Evolutionary conservation across 2,888 invertebrate genomes (phyloP).

Genomic region (Stenotaenia linearis): DNA sequence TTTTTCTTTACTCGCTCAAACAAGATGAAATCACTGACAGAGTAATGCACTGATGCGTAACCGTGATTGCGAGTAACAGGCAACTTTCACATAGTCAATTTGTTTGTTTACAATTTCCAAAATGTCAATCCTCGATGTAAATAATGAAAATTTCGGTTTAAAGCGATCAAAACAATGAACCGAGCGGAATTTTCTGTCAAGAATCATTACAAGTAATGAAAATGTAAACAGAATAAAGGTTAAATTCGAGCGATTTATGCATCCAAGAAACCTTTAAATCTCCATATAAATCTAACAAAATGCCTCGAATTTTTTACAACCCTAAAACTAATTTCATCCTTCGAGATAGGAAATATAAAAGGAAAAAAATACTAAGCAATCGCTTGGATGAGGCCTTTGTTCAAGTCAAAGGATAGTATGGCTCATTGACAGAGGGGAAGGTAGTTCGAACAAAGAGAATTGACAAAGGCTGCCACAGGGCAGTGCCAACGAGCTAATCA

Average conservation of each 20-base stretch:
- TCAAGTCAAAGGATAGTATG: constrained; percentile 3
- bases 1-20: too few relatives aligned
- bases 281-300: too few relatives aligned
- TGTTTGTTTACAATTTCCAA: not conserved
- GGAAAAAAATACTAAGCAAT: not conserved
- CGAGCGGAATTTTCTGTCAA: not conserved
- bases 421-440: constrained; percentile 2
- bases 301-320: not conserved
- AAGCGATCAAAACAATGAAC: not conserved
- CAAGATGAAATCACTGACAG: not conserved
- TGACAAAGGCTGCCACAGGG: constrained; percentile 11
- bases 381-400: constrained; percentile 1
- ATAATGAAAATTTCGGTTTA: not conserved
- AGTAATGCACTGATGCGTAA: not conserved
- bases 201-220: not conserved
- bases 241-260: not conserved
- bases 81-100: too few relatives aligned
- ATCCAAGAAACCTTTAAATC: not conserved
- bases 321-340: not conserved
- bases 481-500: constrained; percentile 17
- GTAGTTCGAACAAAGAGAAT: not conserved
- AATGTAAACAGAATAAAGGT: not conserved
- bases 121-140: not conserved
- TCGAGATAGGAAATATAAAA: not conserved
- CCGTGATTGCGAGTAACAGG: too few relatives aligned